Evolutionary conservation across 2,113 vertebrate genomes (phyloP), one percentile per base, ranked within the genome.

Genomic region (Nasalis larvatus): DNA sequence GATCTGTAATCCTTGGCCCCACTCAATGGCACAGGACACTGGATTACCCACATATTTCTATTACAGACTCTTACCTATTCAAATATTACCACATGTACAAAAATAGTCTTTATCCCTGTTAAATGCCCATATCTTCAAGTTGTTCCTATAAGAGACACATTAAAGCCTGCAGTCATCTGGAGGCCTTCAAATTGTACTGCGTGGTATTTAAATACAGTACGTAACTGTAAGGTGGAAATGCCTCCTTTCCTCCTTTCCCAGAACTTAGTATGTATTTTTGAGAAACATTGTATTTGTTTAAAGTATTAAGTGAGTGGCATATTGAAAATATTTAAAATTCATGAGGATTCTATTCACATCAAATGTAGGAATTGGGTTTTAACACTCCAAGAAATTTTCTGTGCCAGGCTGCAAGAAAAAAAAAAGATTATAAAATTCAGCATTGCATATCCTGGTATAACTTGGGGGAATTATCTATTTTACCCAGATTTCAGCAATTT

Each of bases 311-410:
- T 92, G 27, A 93, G 7, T 97, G 32, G 66, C 40, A 87, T 90
- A 69, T 27, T 74, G 14, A 95, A 66, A 77, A 66, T 69, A 92
- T 96, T 97, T 97, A 90, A 96, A 96, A 97, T 97, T 91, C 81
- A 91, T 96, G 76, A 97, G 25, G n/a, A 77, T 68, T 90, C 20
- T 78, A 86, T 89, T 95, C 92, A 89, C 20, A 95, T 81, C 85
- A 94, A 86, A 95, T 78, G 13, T 8, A 37, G 27, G 14, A 89
- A 95, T 68, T 76, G 1, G 89, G 52, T 96, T 96, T 95, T 92
- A 63, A 90, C 52, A 92, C 86, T 97, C 95, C 49, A 97, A 77
- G 23, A 94, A 73, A 69, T 54, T 85, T 93, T 90, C 58, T 69
- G 4, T 81, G 40, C 35, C 49, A 80, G 42, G 23, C 14, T 92